Conservation (phyloP, 1,140 invertebrate genomes). For the Maniola jurtina region DNA sequence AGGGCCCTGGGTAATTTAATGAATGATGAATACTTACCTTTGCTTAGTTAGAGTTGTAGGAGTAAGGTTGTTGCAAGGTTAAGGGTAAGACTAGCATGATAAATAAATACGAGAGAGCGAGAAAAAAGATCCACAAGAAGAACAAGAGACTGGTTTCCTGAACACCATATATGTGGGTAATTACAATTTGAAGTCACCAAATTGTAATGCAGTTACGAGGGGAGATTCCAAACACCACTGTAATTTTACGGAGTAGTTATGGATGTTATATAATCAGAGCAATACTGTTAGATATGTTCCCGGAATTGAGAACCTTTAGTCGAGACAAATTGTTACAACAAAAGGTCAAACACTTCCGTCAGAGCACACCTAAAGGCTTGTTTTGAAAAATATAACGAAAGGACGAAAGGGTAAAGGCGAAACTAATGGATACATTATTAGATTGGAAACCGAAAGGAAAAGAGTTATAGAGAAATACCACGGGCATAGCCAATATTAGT, state of each 20-base stretch:
- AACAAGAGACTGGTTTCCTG: conserved; percentile 72
- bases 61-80: conserved; percentile 23
- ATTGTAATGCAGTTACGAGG: conserved; percentile 79
- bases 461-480: conserved; percentile 8
- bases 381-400: conserved; percentile 50
- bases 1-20: background rate
- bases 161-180: conserved; percentile 65
- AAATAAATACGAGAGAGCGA: conserved; percentile 36
- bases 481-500: background rate
- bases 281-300: conserved; percentile 39
- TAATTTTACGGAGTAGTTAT: conserved; percentile 29
- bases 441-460: conserved; percentile 17
- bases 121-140: conserved; percentile 64
- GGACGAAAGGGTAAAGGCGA: conserved; percentile 32
- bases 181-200: conserved; percentile 78
- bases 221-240: conserved; percentile 77
- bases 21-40: conserved; percentile 25
- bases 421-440: conserved; percentile 12
- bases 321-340: conserved; percentile 51
- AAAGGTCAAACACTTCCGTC: conserved; percentile 53
- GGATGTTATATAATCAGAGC: conserved; percentile 49
- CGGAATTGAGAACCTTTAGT: conserved; percentile 58
- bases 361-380: conserved; percentile 38
- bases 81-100: conserved; percentile 31
- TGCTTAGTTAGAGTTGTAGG: conserved; percentile 19